Percentiles rank a stretch among this genome's conserved stretches.
These are phyloP conservation scores for Chironomus striatipennis DNA, from an alignment of 1,140 invertebrate species.

Conservation along the genomic window DNA sequence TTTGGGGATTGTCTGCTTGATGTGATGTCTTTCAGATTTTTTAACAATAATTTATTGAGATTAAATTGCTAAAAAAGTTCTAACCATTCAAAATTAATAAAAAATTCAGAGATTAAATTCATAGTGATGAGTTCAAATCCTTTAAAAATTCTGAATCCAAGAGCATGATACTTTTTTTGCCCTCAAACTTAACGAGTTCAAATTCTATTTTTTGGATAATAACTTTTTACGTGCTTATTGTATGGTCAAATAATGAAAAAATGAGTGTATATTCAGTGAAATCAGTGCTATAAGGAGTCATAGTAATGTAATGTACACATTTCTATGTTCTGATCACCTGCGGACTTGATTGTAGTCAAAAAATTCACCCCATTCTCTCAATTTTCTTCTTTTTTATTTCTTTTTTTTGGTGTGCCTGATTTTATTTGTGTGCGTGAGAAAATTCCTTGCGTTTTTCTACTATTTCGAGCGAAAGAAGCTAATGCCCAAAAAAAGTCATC, in stretches of 20 bases:
- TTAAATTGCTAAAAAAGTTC: too few species aligned
- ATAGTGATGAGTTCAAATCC: too few species aligned
- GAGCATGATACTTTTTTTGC: too few species aligned
- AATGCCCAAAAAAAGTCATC: conserved; percentile 12
- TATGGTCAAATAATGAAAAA: background rate
- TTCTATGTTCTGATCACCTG: background rate
- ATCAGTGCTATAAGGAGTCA: background rate
- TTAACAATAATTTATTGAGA: too few species aligned
- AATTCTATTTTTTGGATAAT: background rate
- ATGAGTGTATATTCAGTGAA: background rate
- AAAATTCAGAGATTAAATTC: too few species aligned
- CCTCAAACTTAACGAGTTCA: too few species aligned
- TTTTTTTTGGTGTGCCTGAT: background rate
- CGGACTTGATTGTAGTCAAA: background rate
- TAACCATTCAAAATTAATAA: too few species aligned
- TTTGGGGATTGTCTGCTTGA: too few species aligned
- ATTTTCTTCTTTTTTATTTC: too few species aligned
- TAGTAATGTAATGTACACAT: background rate
- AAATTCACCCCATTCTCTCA: too few species aligned
- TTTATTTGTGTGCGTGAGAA: background rate
- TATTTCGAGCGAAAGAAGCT: background rate
- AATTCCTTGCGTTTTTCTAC: background rate
- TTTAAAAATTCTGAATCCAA: too few species aligned
- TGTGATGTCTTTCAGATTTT: too few species aligned
- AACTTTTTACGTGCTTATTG: background rate